phyloP scores from a whole-genome alignment of 2,888 invertebrate genomes.

The Microchrysa polita region DNA sequence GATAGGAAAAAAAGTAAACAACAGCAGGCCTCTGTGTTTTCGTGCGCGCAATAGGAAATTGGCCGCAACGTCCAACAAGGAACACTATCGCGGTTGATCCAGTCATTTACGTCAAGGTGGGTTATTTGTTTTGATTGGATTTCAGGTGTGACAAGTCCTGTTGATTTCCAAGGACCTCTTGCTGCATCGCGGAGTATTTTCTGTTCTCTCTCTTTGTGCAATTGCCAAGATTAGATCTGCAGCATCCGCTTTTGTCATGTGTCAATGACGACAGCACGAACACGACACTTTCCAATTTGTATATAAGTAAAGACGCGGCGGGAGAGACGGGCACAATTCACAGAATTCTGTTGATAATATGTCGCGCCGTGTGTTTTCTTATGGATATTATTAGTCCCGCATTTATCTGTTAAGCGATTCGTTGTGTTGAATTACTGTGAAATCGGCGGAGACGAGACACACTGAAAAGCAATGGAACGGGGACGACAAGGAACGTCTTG shows the following conservation, averaged over 20 bases:
- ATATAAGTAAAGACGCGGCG: background rate
- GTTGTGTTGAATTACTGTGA: constrained; percentile 6
- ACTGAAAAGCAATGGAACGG: too few species aligned
- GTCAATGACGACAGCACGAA: background rate
- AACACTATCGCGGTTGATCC: background rate
- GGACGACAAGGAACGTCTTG: background rate
- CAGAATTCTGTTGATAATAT: constrained; percentile 18
- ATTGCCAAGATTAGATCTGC: too few species aligned
- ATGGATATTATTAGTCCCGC: constrained; percentile 17
- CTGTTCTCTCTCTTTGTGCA: too few species aligned
- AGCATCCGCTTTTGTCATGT: background rate
- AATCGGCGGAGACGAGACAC: background rate
- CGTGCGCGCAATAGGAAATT: background rate
- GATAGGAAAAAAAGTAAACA: background rate
- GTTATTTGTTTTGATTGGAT: background rate
- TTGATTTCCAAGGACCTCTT: too few species aligned
- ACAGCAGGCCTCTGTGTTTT: background rate
- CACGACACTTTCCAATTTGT: constrained; percentile 29
- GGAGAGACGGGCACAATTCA: constrained; percentile 26
- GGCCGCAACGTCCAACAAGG: too few species aligned
- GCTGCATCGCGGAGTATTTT: too few species aligned
- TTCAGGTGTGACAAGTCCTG: too few species aligned
- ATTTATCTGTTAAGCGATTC: constrained; percentile 6
- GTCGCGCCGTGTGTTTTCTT: background rate
- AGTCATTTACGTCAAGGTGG: constrained; percentile 8